Conservation (phyloP, 35 echinoderm and acorn worm species). For the Eucidaris tribuloides region DNA sequence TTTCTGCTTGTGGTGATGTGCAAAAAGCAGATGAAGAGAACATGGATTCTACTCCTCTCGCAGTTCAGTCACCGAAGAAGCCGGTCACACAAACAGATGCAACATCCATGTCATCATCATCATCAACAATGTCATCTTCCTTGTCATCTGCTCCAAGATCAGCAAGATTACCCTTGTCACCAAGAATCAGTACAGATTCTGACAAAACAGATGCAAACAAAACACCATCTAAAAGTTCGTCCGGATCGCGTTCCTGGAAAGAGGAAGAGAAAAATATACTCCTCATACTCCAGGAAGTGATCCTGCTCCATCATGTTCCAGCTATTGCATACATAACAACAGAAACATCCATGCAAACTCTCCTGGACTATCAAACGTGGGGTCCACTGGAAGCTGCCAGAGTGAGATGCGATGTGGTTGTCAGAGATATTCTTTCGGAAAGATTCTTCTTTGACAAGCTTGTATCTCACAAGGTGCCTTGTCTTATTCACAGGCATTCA, state of each 20-base stretch:
- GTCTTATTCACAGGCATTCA: neutral
- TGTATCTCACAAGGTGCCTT: neutral
- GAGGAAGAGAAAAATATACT: constrained; percentile 6
- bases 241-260: neutral
- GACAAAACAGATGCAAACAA: neutral
- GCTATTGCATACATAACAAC: neutral
- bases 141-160: neutral
- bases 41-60: no score
- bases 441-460: constrained; percentile 20
- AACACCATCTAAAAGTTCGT: neutral
- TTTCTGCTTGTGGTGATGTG: no score
- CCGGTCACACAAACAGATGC: neutral
- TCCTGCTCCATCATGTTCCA: constrained; percentile 6
- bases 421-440: neutral
- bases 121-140: neutral
- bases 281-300: constrained; percentile 3
- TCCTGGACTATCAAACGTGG: neutral
- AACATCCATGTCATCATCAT: neutral
- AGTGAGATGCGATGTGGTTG: neutral
- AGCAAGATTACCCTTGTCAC: neutral
- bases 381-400: neutral
- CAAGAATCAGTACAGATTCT: neutral
- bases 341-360: neutral
- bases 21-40: no score
- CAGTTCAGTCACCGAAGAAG: no score